Conservation (phyloP, 2,113 vertebrate species). For the Crocuta crocuta region DNA sequence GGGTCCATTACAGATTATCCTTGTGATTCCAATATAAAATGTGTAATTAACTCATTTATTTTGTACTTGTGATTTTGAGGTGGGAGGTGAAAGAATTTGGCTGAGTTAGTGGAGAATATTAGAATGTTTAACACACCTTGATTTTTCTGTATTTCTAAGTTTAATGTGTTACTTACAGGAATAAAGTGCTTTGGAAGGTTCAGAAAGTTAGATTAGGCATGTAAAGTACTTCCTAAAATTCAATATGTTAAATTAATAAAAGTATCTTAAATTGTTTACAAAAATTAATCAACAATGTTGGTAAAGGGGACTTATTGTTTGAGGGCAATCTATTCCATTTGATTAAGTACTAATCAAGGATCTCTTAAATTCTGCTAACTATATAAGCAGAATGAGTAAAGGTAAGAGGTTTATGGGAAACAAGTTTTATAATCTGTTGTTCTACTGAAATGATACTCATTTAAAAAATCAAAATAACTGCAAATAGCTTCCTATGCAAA, state of each 20-base stretch:
- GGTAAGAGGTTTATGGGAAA: neutral
- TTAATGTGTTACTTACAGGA: neutral
- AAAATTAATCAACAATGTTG: neutral
- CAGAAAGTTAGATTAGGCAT: neutral
- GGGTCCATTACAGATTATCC: neutral
- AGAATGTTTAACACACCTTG: neutral
- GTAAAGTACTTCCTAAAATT: neutral
- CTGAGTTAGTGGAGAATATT: neutral
- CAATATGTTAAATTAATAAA: neutral
- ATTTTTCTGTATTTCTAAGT: neutral
- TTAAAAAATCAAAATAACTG: neutral
- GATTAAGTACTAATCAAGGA: neutral
- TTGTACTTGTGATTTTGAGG: neutral
- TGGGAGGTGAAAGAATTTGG: neutral
- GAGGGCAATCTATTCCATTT: neutral
- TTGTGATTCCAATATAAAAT: neutral
- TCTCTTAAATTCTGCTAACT: neutral
- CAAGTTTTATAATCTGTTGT: neutral
- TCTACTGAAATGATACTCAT: neutral
- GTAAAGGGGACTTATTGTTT: neutral
- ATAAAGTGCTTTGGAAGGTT: neutral
- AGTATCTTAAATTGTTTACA: neutral
- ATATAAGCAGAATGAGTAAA: neutral
- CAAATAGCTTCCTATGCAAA: neutral
- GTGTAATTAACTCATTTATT: conserved; percentile 15